A percentile compares a stretch with the other conserved stretches of the same genome.
These are phyloP conservation scores for Plodia interpunctella DNA, from an alignment of 1,140 invertebrate species.

Conservation along the genomic window DNA sequence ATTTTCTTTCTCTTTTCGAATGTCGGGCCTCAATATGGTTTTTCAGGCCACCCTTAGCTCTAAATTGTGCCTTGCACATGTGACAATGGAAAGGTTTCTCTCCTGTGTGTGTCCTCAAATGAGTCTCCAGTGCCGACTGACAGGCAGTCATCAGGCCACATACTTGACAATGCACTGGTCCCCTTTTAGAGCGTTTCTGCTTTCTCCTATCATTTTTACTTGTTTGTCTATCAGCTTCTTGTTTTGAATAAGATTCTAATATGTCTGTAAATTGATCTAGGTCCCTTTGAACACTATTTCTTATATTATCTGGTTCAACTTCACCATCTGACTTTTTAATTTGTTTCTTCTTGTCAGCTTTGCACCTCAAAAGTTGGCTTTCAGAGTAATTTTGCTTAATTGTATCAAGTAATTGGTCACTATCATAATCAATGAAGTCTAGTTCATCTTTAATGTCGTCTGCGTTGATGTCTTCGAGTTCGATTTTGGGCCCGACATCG, in stretches of 20 bases:
- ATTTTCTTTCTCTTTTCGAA: conserved; percentile 51
- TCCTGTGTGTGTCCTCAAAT: conserved; percentile 87
- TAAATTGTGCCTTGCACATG: conserved; percentile 77
- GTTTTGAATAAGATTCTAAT: conserved; percentile 1
- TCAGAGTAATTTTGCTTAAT: conserved; percentile 17
- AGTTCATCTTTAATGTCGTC: conserved; percentile 38
- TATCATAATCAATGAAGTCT: conserved; percentile 27
- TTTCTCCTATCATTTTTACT: conserved; percentile 18
- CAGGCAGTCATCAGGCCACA: conserved; percentile 46
- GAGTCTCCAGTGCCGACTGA: conserved; percentile 81
- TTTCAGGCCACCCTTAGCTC: conserved; percentile 71
- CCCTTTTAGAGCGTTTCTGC: conserved; percentile 27
- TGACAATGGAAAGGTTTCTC: conserved; percentile 87
- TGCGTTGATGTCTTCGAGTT: conserved; percentile 25
- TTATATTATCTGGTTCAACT: not conserved
- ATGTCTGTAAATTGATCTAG: conserved; percentile 2
- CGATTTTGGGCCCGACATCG: conserved; percentile 27
- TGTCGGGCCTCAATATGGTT: conserved; percentile 74
- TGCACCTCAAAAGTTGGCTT: not conserved
- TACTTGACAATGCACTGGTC: conserved; percentile 43
- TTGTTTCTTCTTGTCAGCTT: not conserved
- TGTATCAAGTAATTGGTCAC: conserved; percentile 20
- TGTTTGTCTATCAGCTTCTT: conserved; percentile 9
- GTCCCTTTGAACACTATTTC: conserved; percentile 3
- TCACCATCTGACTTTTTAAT: conserved; percentile 4